Percentiles rank a stretch among this genome's conserved stretches.
Evolutionary conservation across 2,797 vertebrate species (phyloP).

Genomic region (Parauchenoglanis ngamensis): DNA sequence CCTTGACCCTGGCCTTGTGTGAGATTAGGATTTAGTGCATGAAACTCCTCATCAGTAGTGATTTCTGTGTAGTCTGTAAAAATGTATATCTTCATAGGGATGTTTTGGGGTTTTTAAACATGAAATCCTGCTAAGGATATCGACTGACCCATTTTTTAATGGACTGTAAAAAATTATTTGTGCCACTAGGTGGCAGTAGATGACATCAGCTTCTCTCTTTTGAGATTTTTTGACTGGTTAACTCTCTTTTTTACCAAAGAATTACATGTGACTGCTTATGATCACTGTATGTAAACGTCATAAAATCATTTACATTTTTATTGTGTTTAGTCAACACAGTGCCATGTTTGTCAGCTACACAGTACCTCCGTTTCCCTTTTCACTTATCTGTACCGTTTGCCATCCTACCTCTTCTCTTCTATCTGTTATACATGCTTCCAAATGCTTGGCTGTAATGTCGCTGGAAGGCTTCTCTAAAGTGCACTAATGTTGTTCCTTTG

Average conservation of each 20-base stretch:
- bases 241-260: not conserved
- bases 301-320: not conserved
- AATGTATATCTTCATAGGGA: not conserved
- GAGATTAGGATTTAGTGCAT: no score
- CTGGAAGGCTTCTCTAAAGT: not conserved
- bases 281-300: not conserved
- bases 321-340: not conserved
- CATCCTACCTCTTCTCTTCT: not conserved
- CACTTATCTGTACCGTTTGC: not conserved
- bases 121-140: not conserved
- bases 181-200: conserved; percentile 48
- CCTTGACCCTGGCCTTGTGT: not conserved
- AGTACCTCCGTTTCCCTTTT: not conserved
- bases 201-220: not conserved
- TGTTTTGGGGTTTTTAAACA: not conserved
- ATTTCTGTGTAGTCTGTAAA: not conserved
- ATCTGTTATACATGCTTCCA: not conserved
- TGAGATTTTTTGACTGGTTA: not conserved
- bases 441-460: not conserved
- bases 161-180: not conserved
- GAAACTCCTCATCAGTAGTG: no score
- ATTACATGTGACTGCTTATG: not conserved
- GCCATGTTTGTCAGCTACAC: not conserved
- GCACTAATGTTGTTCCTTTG: not conserved
- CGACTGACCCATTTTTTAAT: not conserved